A percentile compares a stretch with the other conserved stretches of the same genome.
phyloP scores from a whole-genome alignment of 2,113 vertebrate genomes.

The Recurvirostra avosetta region DNA sequence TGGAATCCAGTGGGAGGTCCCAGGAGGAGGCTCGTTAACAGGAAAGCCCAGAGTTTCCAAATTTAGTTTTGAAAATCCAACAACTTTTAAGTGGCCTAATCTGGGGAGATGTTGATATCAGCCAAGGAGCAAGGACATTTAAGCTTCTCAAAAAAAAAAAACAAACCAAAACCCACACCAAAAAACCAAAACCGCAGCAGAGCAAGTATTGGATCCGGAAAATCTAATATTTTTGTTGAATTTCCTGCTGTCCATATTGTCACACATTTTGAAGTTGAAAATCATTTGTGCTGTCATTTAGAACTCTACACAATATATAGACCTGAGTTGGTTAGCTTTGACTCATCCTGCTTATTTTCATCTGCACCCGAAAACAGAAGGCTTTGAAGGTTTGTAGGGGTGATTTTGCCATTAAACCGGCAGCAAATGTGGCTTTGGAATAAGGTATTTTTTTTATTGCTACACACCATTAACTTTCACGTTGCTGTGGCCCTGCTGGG shows the following conservation, averaged over 20 bases:
- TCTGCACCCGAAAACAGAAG: neutral
- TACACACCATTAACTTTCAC: rapidly evolving
- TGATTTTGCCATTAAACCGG: neutral
- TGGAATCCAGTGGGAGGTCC: neutral
- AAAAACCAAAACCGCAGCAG: rapidly evolving
- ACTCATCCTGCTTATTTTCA: neutral
- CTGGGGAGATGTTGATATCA: neutral
- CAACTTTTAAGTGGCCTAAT: neutral
- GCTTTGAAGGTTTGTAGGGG: neutral
- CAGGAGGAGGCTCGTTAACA: neutral
- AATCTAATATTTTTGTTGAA: neutral
- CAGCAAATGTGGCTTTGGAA: neutral
- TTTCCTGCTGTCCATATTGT: neutral
- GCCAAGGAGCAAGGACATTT: neutral
- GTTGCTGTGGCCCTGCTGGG: neutral
- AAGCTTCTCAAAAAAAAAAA: neutral
- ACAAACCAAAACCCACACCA: too few species aligned
- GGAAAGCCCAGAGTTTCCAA: neutral
- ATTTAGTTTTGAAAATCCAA: neutral
- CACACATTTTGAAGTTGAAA: neutral
- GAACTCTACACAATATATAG: rapidly evolving
- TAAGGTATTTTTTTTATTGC: rapidly evolving
- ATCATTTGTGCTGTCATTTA: rapidly evolving
- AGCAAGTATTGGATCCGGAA: neutral
- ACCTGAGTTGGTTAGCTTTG: neutral